Evolutionary conservation across 2,113 vertebrate genomes (phyloP), one percentile per base, ranked within the genome.

Genomic region (Rhinopomastus cyanomelas): DNA sequence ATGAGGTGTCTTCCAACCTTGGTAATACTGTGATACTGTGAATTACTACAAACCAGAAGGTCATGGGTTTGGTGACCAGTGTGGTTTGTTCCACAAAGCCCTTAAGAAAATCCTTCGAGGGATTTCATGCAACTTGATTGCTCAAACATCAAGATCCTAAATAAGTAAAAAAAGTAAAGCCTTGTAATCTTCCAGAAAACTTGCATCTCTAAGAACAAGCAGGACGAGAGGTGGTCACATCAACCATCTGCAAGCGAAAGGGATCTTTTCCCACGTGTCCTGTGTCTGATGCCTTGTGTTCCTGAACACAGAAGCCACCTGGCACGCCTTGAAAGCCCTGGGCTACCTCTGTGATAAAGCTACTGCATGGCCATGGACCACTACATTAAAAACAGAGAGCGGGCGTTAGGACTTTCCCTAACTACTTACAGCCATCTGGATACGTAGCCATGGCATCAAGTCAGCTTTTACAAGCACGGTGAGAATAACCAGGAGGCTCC

Each of bases 401-500:
- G 66, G 55, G 51, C 25, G 0, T 87, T 85, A 83, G 44, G 82
- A 91, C 30, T 88, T 85, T 83, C 85, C 79, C 36, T 89, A 83
- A 85, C 92, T 94, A 92, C 52, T 80, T 57, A 8, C 29, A 44
- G 60, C 89, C 89, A 67, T 86, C 82, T 92, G 93, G 61, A 57
- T 83, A 88, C 72, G 82, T 92, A 93, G 82, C 89, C 76, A 92
- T 42, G 53, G 92, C 82, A 95, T 39, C 64, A 39, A 89, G 56
- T 75, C 53, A 81, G 59, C 81, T 85, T 87, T 93, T 81, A 83
- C 61, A 83, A 89, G 61, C 51, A 34, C 72, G 78, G 13, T 65
- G 88, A 95, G 80, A 89, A 93, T 86, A 92, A 91, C 68, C 91
- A 94, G 88, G 89, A 93, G 73, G 65, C 25, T 90, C 59, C 57